phyloP scores from a whole-genome alignment of 2,888 invertebrate species.

The Lamproptera curius region DNA sequence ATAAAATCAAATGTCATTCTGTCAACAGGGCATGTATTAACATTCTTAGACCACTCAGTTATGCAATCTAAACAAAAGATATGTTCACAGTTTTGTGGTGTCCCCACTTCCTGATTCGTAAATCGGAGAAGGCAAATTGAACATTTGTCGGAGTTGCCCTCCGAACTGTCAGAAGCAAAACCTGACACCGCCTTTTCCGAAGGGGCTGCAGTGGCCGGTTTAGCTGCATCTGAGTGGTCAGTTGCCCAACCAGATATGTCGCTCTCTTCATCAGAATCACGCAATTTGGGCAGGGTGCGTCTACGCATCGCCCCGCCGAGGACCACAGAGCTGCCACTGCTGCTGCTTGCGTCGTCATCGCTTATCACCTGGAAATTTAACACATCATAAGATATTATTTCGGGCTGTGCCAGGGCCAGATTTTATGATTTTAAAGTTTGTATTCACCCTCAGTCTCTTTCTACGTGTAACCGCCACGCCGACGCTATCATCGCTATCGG shows the following conservation, averaged over 20 bases:
- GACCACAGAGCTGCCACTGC: conserved; percentile 59
- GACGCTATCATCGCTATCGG: conserved; percentile 69
- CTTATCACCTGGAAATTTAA: conserved; percentile 70
- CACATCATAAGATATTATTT: conserved; percentile 5
- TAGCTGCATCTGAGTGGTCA: conserved; percentile 36
- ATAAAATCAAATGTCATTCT: conserved; percentile 88
- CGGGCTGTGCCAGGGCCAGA: neutral
- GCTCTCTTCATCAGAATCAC: conserved; percentile 58
- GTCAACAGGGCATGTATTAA: conserved; percentile 97
- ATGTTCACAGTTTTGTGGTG: conserved; percentile 93
- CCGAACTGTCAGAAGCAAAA: conserved; percentile 79
- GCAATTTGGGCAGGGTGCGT: conserved; percentile 50
- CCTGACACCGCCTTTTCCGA: conserved; percentile 40
- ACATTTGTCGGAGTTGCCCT: conserved; percentile 89
- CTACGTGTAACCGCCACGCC: conserved; percentile 55
- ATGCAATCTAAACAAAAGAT: conserved; percentile 94
- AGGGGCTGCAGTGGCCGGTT: conserved; percentile 19
- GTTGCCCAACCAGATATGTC: conserved; percentile 52
- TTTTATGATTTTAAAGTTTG: conserved; percentile 1
- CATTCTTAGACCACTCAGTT: conserved; percentile 95
- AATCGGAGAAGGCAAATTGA: conserved; percentile 92
- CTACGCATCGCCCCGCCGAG: conserved; percentile 46
- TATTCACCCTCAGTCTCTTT: conserved; percentile 67
- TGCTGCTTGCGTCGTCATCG: conserved; percentile 61
- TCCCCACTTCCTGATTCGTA: conserved; percentile 87